Evolutionary conservation across 2,113 vertebrate genomes (phyloP), one percentile per base, ranked within the genome.

Genomic region (Stictonetta naevosa): DNA sequence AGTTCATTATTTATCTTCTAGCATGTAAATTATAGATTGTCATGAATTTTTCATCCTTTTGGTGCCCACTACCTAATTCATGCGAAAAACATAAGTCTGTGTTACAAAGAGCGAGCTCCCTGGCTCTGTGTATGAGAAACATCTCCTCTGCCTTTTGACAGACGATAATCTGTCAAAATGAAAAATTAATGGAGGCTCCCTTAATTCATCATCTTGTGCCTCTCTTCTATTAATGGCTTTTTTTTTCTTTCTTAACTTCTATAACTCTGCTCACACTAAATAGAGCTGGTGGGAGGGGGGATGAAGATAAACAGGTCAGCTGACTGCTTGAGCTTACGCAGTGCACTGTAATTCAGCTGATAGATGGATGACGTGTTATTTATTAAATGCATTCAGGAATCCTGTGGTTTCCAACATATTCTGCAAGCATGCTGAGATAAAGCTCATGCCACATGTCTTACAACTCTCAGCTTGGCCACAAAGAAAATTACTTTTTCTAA

Each of bases 121-220:
- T 86, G 86, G 97, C 96, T 98, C 97, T 97, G 95, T 91, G 96
- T 92, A 97, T 25, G 93, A 93, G 96, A 96, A 97, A 93, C 95
- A 94, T 95, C 97, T 98, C 97, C 97, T 97, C 97, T 97, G 97
- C 95, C 97, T 98, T 97, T 92, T 97, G 98, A 98, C 84, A 96
- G 97, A 98, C 55, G 91, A 98, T 98, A 98, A 98, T 98, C 97
- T 98, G 98, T 98, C 98, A 98, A 94, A 98, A 98, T 98, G 98
- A 98, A 98, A 98, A 98, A 98, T 98, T 98, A 98, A 98, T 97
- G 96, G 96, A 94, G 67, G 95, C 95, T 97, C 96, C 97, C 96
- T 97, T 98, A 98, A 98, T 98, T 98, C 96, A 98, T 98, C 98
- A 98, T 98, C 93, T 97, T 97, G 91, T 97, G 96, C 96, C 96